Evolutionary conservation across 2,888 invertebrate genomes (phyloP).

Genomic region (Matsumyia berberina): DNA sequence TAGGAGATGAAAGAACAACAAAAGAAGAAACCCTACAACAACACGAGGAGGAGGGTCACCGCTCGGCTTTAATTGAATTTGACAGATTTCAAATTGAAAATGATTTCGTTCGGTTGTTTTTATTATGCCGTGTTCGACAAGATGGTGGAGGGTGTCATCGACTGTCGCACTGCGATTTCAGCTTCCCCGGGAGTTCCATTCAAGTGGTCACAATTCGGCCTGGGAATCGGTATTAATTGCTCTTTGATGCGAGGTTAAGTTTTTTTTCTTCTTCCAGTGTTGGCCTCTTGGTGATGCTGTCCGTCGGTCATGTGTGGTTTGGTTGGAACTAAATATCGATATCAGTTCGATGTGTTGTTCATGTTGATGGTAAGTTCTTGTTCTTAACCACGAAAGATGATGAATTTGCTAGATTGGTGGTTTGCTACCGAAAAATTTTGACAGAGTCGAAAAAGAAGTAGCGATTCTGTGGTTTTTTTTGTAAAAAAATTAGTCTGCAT

Average conservation of each 20-base stretch:
- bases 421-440: slow-evolving; percentile 65
- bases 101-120: slow-evolving; percentile 25
- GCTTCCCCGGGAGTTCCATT: slow-evolving; percentile 17
- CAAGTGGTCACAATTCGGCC: slow-evolving; percentile 28
- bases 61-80: slow-evolving; percentile 64
- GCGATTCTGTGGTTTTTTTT: slow-evolving; percentile 57
- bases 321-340: slow-evolving; percentile 38
- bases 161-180: slow-evolving; percentile 32
- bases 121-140: slow-evolving; percentile 2
- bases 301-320: slow-evolving; percentile 41
- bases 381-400: slow-evolving; percentile 39
- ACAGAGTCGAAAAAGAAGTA: slow-evolving; percentile 44
- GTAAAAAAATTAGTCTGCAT: neutral
- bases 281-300: slow-evolving; percentile 15
- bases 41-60: slow-evolving; percentile 10
- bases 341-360: slow-evolving; percentile 22
- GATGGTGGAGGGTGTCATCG: slow-evolving; percentile 45
- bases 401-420: slow-evolving; percentile 28
- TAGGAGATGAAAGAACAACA: slow-evolving; percentile 6
- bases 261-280: too few relatives aligned
- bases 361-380: slow-evolving; percentile 12
- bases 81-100: slow-evolving; percentile 70
- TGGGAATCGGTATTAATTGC: slow-evolving; percentile 40
- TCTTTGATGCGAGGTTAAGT: slow-evolving; percentile 33
- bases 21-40: slow-evolving; percentile 46